These are phyloP conservation scores for Petrosia ficiformis DNA, from an alignment of 37 sponge, comb jelly and placozoan genomes.

Conservation along the genomic window DNA sequence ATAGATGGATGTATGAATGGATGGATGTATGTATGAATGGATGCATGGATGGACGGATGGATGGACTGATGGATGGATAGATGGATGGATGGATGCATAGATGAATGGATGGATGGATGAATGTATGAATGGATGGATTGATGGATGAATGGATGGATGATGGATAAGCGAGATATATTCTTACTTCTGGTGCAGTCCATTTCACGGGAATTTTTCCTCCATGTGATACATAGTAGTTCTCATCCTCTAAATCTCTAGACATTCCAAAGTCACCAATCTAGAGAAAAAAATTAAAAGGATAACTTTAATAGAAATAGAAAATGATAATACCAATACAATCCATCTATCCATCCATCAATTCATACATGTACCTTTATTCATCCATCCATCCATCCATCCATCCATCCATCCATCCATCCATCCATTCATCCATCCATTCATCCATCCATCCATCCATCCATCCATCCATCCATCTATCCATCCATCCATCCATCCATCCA, in stretches of 20 bases:
- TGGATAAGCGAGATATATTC: no score
- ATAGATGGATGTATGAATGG: neutral
- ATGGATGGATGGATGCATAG: neutral
- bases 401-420: no score
- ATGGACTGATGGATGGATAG: neutral
- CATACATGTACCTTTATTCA: no score
- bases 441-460: no score
- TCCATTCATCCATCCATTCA: no score
- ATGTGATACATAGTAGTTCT: constrained; percentile 46
- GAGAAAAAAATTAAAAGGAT: neutral
- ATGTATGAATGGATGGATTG: neutral
- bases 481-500: no score
- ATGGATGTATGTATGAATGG: no score
- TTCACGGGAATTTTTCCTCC: constrained; percentile 60
- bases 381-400: no score
- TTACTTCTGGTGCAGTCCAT: constrained; percentile 53
- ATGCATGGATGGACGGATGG: neutral
- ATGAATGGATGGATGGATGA: neutral
- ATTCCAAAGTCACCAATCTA: constrained; percentile 68
- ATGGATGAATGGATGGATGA: neutral
- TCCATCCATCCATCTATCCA: no score
- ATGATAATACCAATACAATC: neutral
- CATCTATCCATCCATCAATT: no score
- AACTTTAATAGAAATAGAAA: neutral
- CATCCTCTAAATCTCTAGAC: constrained; percentile 48